Conservation (phyloP, 2,113 vertebrate genomes). For the Lanius collurio region DNA sequence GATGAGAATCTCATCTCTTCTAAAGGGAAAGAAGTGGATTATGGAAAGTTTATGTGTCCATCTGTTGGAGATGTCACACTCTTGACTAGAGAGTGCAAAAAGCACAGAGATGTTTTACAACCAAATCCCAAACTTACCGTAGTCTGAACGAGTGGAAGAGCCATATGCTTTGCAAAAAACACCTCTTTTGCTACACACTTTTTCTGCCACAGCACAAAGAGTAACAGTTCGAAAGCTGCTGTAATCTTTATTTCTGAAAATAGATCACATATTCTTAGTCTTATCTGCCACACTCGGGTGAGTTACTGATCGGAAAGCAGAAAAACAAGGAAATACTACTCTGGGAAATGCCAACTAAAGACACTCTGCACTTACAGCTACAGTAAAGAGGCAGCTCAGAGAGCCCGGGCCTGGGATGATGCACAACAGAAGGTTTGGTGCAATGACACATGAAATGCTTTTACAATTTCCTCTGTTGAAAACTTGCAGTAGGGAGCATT, state of each 20-base stretch:
- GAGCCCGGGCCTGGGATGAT: background rate
- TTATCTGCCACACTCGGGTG: background rate
- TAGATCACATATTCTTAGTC: slow-evolving; percentile 25
- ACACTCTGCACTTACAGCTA: background rate
- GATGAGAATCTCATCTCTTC: background rate
- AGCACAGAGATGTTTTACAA: slow-evolving; percentile 19
- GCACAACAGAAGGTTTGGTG: background rate
- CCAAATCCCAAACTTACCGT: background rate
- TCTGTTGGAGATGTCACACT: slow-evolving; percentile 32
- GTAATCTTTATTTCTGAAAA: slow-evolving; percentile 32
- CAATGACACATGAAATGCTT: background rate
- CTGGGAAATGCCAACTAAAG: background rate
- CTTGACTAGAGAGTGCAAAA: slow-evolving; percentile 23
- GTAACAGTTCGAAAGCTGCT: slow-evolving; percentile 28
- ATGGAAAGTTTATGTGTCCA: slow-evolving; percentile 18
- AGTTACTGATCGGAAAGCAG: background rate
- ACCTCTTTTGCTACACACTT: slow-evolving; percentile 7
- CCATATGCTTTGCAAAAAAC: slow-evolving; percentile 18
- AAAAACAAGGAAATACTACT: background rate
- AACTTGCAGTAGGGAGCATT: background rate
- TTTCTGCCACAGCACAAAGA: slow-evolving; percentile 25
- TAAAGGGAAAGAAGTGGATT: background rate
- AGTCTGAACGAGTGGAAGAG: background rate
- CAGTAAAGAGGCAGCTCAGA: background rate
- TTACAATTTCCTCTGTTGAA: background rate